Evolutionary conservation across 2,888 invertebrate species (phyloP).

Genomic region (Phyllotreta cruciferae): DNA sequence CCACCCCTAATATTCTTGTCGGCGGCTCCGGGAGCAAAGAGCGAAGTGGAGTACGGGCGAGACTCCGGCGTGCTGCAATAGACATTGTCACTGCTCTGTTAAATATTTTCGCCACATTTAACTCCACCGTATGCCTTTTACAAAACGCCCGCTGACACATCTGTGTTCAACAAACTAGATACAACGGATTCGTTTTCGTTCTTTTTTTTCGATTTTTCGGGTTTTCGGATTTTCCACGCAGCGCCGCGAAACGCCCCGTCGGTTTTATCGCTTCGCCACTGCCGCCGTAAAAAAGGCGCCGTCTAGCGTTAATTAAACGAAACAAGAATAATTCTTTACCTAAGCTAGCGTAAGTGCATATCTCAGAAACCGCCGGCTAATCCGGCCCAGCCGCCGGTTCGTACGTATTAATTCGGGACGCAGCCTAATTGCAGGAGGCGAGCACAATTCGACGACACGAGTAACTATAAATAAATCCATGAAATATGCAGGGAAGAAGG

Average conservation of each 20-base stretch:
- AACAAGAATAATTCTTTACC: too few relatives aligned
- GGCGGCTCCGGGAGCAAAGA: slow-evolving; percentile 36
- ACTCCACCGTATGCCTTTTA: slow-evolving; percentile 53
- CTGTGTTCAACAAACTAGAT: slow-evolving; percentile 54
- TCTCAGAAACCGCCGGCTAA: too few relatives aligned
- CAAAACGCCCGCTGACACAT: slow-evolving; percentile 53
- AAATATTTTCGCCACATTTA: slow-evolving; percentile 59
- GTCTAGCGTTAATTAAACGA: slow-evolving; percentile 48
- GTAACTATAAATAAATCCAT: slow-evolving; percentile 50
- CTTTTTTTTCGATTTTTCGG: slow-evolving; percentile 17
- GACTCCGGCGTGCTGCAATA: slow-evolving; percentile 45
- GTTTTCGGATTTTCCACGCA: slow-evolving; percentile 5
- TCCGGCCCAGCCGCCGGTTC: too few relatives aligned
- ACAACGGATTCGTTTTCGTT: slow-evolving; percentile 41
- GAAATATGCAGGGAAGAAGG: slow-evolving; percentile 53
- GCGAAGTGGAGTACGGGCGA: slow-evolving; percentile 5
- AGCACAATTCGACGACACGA: slow-evolving; percentile 10
- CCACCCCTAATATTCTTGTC: slow-evolving; percentile 46
- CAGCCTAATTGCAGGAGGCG: neutral
- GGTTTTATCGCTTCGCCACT: slow-evolving; percentile 4
- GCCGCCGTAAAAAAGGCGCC: neutral
- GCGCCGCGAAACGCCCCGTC: slow-evolving; percentile 3
- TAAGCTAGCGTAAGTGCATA: too few relatives aligned
- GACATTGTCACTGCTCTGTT: slow-evolving; percentile 55
- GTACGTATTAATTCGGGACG: too few relatives aligned